phyloP scores from a whole-genome alignment of 2,888 invertebrate genomes.

The Eupithecia inturbata region DNA sequence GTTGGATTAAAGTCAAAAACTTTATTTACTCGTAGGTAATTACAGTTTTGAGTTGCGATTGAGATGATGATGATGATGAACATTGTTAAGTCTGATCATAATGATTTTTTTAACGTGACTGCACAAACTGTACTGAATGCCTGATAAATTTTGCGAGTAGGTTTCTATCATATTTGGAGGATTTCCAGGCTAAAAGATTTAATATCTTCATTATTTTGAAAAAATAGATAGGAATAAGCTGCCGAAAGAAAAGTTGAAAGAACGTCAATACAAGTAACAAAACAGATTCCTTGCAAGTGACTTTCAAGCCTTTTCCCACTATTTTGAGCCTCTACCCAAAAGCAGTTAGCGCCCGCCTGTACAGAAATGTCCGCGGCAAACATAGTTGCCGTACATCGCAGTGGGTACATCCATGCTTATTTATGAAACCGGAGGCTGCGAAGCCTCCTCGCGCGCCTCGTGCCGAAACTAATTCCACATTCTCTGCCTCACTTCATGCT shows the following conservation, averaged over 20 bases:
- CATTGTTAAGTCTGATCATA: not conserved
- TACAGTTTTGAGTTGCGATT: not conserved
- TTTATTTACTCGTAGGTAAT: not conserved
- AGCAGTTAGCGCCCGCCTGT: slow-evolving; percentile 15
- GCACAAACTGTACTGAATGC: not conserved
- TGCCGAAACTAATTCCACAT: slow-evolving; percentile 63
- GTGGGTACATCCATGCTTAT: slow-evolving; percentile 54
- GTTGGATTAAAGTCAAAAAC: not conserved
- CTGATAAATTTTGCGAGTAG: too few relatives aligned
- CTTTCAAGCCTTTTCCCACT: not conserved
- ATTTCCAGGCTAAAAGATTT: too few relatives aligned
- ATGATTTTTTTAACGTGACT: not conserved
- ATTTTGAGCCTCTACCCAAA: not conserved
- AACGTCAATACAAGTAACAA: not conserved
- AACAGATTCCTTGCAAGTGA: not conserved
- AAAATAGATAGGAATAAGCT: too few relatives aligned
- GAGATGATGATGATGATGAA: not conserved
- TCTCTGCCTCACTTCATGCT: slow-evolving; percentile 61
- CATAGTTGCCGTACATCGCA: slow-evolving; percentile 45
- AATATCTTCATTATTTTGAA: too few relatives aligned
- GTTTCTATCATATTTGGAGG: too few relatives aligned
- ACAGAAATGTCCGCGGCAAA: slow-evolving; percentile 40
- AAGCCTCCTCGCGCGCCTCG: slow-evolving; percentile 50
- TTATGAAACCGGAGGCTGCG: slow-evolving; percentile 55
- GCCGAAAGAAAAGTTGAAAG: not conserved